Evolutionary conservation across 2,797 vertebrate species (phyloP), one percentile per base, ranked within the genome.

Genomic region (Gobionotothen gibberifrons): DNA sequence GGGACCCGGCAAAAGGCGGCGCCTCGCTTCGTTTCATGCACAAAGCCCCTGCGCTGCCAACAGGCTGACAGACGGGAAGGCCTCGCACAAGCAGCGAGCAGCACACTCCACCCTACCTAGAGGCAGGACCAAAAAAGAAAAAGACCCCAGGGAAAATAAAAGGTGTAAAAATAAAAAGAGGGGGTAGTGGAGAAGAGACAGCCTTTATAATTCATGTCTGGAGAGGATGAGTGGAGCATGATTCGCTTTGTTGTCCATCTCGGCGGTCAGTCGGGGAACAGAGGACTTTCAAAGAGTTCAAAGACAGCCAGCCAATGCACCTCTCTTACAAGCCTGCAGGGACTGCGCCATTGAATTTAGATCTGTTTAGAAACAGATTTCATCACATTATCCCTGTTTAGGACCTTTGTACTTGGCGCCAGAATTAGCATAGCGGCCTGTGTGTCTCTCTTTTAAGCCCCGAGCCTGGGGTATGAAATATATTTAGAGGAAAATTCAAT

Each of bases 161-260:
- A 79, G 67, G 78, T 84, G 72, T 49, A 55, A 79, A 68, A 82
- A 78, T 14, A 39, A 68, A 59, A 59, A 76, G 48, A 71, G 47
- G 29, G 14, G 21, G 42, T 62, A 62, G 62, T 3, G 3, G 66
- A 59, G 69, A 63, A 62, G 73, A 70, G 77, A 66, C 62, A 63
- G 74, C 36, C 74, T 89, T 89, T 85, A 85, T 89, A 92, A 93
- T 92, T 93, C 83, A 90, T 88, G 82, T 90, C 74, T 80, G 59
- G 72, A 82, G 61, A 82, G 84, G 68, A 75, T 14, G 57, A 88
- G 76, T 59, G 36, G 61, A 81, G 74, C 85, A 88, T 70, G 71
- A 81, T 74, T 84, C 10, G 21, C 87, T 92, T 90, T 93, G 85
- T 89, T 89, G 88, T 90, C 74, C 67, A 68, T 83, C 86, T 86